Conservation (phyloP, 2,888 invertebrate genomes). For the Gastracanthus pulcherrimus region DNA sequence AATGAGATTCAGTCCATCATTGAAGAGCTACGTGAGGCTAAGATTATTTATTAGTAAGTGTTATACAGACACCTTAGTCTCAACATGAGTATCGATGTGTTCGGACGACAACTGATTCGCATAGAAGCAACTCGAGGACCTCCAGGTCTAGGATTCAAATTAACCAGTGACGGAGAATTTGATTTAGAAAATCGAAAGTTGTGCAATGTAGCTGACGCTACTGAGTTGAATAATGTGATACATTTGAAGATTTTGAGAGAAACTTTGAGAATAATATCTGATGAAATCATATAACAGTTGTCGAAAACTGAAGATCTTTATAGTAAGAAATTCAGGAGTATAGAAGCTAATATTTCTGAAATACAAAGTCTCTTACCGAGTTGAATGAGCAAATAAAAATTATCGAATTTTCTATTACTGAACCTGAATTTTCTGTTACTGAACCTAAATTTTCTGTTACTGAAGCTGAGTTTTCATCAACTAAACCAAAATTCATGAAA, state of each 20-base stretch:
- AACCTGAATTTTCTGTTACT: too few species aligned
- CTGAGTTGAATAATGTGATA: neutral
- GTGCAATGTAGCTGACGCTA: neutral
- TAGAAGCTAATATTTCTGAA: neutral
- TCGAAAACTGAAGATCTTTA: neutral
- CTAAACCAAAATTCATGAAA: too few species aligned
- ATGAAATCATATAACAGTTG: too few species aligned
- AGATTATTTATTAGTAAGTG: too few species aligned
- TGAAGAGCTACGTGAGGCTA: conserved; percentile 5
- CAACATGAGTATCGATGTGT: conserved; percentile 56
- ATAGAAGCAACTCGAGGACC: neutral
- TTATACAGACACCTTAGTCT: too few species aligned
- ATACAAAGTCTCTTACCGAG: neutral
- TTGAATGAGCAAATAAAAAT: neutral
- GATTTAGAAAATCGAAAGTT: neutral
- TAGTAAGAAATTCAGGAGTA: neutral
- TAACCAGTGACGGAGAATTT: neutral
- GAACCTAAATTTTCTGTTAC: too few species aligned
- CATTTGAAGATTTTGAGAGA: neutral
- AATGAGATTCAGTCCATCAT: conserved; percentile 10
- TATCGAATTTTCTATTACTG: neutral
- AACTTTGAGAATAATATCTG: neutral
- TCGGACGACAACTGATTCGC: conserved; percentile 50
- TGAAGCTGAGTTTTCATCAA: too few species aligned
- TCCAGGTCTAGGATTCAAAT: neutral